These are phyloP conservation scores for Apodemus speciosus DNA, from an alignment of 2,113 vertebrate genomes.

Conservation along the genomic window DNA sequence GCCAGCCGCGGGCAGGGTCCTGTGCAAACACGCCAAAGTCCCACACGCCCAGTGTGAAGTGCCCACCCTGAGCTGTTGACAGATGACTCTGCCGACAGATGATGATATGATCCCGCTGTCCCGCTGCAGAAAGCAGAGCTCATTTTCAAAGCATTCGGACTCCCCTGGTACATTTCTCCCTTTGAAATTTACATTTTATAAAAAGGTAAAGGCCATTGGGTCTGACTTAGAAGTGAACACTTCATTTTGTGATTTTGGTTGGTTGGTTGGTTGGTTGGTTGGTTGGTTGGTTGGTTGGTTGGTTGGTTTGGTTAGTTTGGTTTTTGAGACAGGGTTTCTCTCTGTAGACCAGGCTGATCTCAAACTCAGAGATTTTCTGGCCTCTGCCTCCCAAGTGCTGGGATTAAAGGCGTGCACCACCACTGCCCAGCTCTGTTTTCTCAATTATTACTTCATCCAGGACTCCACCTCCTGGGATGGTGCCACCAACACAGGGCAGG, in stretches of 20 bases:
- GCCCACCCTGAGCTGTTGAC: background rate
- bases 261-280: too few relatives aligned
- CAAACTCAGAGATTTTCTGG: too few relatives aligned
- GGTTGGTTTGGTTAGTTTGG: too few relatives aligned
- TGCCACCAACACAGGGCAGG: background rate
- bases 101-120: rapidly evolving
- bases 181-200: background rate
- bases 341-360: too few relatives aligned
- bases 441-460: too few relatives aligned
- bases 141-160: background rate
- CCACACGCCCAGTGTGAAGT: rapidly evolving
- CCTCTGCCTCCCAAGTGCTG: too few relatives aligned
- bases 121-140: background rate
- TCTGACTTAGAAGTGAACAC: background rate
- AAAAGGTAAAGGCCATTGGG: background rate
- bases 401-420: too few relatives aligned
- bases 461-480: background rate
- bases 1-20: background rate
- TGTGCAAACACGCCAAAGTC: background rate
- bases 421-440: too few relatives aligned
- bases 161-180: background rate
- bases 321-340: too few relatives aligned
- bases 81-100: background rate
- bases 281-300: too few relatives aligned
- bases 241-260: too few relatives aligned